Base-by-base conservation (phyloP, 2,113 vertebrate genomes). In the Calypte anna region DNA sequence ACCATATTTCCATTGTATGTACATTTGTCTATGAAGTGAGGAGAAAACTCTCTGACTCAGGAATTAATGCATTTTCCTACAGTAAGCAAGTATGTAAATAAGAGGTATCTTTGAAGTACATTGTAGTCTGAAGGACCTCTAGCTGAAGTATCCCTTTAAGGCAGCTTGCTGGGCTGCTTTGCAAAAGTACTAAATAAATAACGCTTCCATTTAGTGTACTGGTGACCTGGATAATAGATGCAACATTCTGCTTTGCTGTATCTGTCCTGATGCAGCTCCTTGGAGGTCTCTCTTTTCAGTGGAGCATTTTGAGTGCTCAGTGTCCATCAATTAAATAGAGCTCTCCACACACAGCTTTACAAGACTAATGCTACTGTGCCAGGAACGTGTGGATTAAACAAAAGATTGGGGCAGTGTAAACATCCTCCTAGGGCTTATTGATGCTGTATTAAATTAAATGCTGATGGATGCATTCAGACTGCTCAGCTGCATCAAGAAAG, bases 341-440 rank as follows among this genome's bases (percentile, higher is more conserved):
- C 75, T 95, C 83, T 96, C 90, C 82, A 90, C 93, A 96, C 91
- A 95, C 88, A 62, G 82, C 94, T 93, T 95, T 86, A 86, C 93
- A 96, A 94, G 83, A 93, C 83, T 96, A 94, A 95, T 91, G 94
- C 92, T 91, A 76, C 93, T 1, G 1, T 90, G 88, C 88, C 83
- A 93, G 95, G 76, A 95, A 90, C 12, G 70, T 86, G 90, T 94
- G 94, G 95, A 95, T 97, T 96, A 97, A 97, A 97, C 94, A 97
- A 91, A 95, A 95, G 91, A 86, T 85, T 80, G 75, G 83, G 88
- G 64, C 81, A 95, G 90, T 93, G 94, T 91, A 97, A 97, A 96
- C 94, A 95, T 95, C 93, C 90, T 97, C 93, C 85, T 61, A 92
- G 92, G 86, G 93, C 88, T 96, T 95, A 95, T 88, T 96, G 94